Base-by-base conservation (phyloP, 2,888 invertebrate species). In the Phengaris arion region DNA sequence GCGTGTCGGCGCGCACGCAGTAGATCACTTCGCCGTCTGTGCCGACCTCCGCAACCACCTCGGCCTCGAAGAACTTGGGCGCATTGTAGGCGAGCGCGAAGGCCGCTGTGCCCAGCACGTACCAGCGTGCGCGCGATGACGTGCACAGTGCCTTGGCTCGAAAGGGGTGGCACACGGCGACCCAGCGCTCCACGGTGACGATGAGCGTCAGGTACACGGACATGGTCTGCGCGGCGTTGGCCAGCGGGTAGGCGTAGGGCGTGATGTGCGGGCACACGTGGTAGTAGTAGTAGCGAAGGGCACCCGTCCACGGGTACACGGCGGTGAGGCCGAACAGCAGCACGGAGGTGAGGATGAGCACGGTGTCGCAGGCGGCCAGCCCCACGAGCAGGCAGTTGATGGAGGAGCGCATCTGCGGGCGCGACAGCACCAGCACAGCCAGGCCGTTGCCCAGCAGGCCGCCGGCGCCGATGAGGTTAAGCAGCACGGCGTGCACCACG, bases 351-450 rank as follows among this genome's bases (percentile, higher is more conserved):
- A 98, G 93, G 82, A 99, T 97, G 81, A 99, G 95, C 79, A 97
- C 95, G 12, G 98, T 98, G 94, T 99, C 99, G 90, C 98, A 98
- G 82, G 98, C 95, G 46, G 99, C 99, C 82, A 99, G 94, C 6
- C 98, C 98, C 80, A 98, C 97, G 78, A 99, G 95, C 85, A 99
- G 95, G 89, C 98, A 98, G 91, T 99, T 99, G 85, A 99, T 98
- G 85, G 98, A 98, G 77, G 98, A 98, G 83, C 97, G 96, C 99
- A 99, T 99, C 90, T 98, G 97, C 46, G 98, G 98, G 76, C 98
- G 95, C 77, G 98, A 97, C 74, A 98, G 94, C 82, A 98, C 98
- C 78, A 98, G 96, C 94, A 98, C 97, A 64, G 98, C 96, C 76
- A 99, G 96, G 77, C 97, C 95, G 91, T 98, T 99, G 79, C 98